phyloP scores from a whole-genome alignment of 1,140 invertebrate genomes.

The Cydia amplana region DNA sequence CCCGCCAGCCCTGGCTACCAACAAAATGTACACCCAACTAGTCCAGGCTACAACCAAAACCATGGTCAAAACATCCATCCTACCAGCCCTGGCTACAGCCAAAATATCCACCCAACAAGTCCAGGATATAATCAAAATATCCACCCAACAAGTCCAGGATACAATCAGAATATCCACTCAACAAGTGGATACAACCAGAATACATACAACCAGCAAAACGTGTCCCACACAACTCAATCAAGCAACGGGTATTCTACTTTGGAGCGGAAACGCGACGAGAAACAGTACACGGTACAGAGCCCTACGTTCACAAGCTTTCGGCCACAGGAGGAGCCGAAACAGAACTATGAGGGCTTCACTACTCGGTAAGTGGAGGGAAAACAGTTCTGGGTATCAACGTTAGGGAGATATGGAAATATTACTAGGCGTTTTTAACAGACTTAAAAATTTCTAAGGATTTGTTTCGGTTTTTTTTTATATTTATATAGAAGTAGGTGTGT shows the following conservation, averaged over 20 bases:
- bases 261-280: conserved; percentile 41
- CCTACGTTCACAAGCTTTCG: conserved; percentile 73
- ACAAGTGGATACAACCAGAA: conserved; percentile 1
- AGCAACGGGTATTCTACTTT: conserved; percentile 45
- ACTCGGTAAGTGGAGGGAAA: conserved; percentile 75
- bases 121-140: not conserved
- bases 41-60: not conserved
- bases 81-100: not conserved
- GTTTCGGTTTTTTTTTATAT: no score
- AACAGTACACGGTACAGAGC: conserved; percentile 60
- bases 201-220: conserved; percentile 7
- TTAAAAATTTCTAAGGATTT: no score
- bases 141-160: conserved; percentile 29
- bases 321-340: conserved; percentile 68
- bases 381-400: not conserved
- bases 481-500: no score
- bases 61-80: not conserved
- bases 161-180: conserved; percentile 36
- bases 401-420: not conserved
- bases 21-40: conserved; percentile 28
- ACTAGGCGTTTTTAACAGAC: not conserved
- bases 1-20: conserved; percentile 32
- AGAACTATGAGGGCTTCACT: conserved; percentile 82
- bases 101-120: conserved; percentile 33
- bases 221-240: conserved; percentile 32